Base-by-base conservation (phyloP, 2,113 vertebrate species). In the Gambusia holbrooki region DNA sequence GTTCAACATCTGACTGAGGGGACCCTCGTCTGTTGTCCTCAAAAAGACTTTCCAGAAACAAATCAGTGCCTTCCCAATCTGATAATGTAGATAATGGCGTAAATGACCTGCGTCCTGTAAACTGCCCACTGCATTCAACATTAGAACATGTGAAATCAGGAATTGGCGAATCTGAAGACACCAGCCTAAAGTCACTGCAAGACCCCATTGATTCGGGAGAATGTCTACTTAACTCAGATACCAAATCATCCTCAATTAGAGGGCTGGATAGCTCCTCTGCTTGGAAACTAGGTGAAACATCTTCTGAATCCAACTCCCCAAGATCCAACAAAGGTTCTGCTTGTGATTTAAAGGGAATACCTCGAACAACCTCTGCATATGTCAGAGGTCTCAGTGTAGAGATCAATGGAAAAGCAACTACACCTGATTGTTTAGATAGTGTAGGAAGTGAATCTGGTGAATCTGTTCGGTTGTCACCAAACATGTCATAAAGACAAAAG, bases 161-260 rank as follows among this genome's bases (percentile, higher is more conserved):
- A 73, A 87, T n/a, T 60, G 87, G 74, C 30, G 84, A 88, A 42
- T 83, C 80, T 27, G 82, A 81, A 29, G 85, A 87, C 0, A 78
- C 29, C 5, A 58, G 45, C 4, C 79, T 73, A 14, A 32, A 4
- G 25, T 81, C 73, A 58, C 27, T 13, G n/a, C 62, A 19, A 74
- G 79, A 86, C 1, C 29, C 28, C 12, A 70, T 0, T n/a, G 84
- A 73, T 19, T 79, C 62, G 1, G 83, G 80, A 15, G 81, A 89
- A 22, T 33, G 15, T 25, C 62, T 15, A 25, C 17, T 15, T 1
- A 58, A 13, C 2, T 78, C 61, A 0, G 0, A 37, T 0, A 54
- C 1, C 54, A 68, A 80, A 19, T 73, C 28, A 0, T 76, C 54
- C 1, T 65, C 27, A 22, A 15, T 17, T 11, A n/a, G 25, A 1